Evolutionary conservation across 2,888 invertebrate genomes (phyloP), one percentile per base, ranked within the genome.

Genomic region (Acanthopleura granulata): DNA sequence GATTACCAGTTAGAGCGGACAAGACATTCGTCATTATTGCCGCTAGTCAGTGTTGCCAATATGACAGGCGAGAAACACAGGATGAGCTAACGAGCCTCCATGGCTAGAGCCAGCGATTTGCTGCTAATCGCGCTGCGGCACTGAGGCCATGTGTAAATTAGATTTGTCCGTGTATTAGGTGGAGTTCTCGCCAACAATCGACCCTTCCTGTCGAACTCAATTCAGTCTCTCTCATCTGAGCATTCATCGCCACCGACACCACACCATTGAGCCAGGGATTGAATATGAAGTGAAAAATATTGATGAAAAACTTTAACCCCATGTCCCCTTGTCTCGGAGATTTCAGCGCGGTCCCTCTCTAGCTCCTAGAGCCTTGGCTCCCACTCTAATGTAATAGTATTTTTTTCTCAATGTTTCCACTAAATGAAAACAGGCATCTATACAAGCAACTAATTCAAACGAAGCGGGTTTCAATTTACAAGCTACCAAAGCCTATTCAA

Each of bases 231-330:
- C 66, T 27, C 66, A 27, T 22, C 16, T 27, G 22, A 66, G 29
- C 29, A 66, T 27, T 66, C 66, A 66, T 66, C 66, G 29, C 66
- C 29, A 66, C 66, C 29, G 66, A 27, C 66, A 22, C 27, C 66
- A 27, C 57, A 57, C 57, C 22, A n/a, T 57, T 57, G 57, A 57
- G 22, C 18, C 25, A 27, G 29, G 25, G 27, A 66, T 27, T 27
- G 66, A 27, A 66, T 66, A 66, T 66, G 27, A 66, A 66, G 66
- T 66, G 66, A 66, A 66, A 66, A 66, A 66, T 66, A 66, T 66
- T 66, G 66, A 66, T 66, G 66, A 27, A 27, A 66, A 66, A 27
- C 66, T 66, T 66, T 66, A 66, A 66, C 66, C 66, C 29, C 22
- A 16, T 22, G 29, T 27, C 29, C 14, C 29, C 66, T 25, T 66